Evolutionary conservation across 1,140 invertebrate genomes (phyloP).

Genomic region (Triops longicaudatus): DNA sequence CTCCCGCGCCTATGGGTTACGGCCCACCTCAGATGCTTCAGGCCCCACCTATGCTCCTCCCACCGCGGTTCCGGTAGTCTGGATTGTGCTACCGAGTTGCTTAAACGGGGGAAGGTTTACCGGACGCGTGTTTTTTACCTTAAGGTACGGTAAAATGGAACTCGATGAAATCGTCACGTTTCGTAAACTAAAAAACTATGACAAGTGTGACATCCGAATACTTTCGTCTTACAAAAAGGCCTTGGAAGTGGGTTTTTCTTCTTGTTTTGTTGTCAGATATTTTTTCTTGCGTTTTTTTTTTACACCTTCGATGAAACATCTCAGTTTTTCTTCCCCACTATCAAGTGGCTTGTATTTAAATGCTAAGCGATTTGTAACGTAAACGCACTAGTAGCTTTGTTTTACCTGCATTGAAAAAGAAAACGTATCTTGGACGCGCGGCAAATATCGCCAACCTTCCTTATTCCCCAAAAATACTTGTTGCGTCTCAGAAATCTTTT

Average conservation of each 20-base stretch:
- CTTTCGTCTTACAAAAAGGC: background rate
- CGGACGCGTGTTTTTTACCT: background rate
- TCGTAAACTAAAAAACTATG: background rate
- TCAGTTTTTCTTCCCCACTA: background rate
- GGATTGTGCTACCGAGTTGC: background rate
- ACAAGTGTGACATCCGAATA: constrained; percentile 3
- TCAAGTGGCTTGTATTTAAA: background rate
- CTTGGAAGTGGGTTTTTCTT: background rate
- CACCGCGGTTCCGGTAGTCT: background rate
- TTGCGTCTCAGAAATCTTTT: background rate
- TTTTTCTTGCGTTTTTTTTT: background rate
- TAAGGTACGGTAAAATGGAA: background rate
- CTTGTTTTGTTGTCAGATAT: background rate
- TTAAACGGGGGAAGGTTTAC: background rate
- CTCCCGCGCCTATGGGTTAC: background rate
- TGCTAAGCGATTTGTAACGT: background rate
- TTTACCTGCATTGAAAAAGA: background rate
- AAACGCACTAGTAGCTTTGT: background rate
- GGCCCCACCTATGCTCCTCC: constrained; percentile 4
- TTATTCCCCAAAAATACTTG: background rate
- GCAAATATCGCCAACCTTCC: background rate
- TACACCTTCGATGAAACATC: background rate
- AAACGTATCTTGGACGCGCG: background rate
- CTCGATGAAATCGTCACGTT: background rate
- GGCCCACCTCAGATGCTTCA: background rate